A percentile compares a stretch with the other conserved stretches of the same genome.
Conservation (phyloP, 2,113 vertebrate genomes). For the Neotragus pygmaeus region DNA sequence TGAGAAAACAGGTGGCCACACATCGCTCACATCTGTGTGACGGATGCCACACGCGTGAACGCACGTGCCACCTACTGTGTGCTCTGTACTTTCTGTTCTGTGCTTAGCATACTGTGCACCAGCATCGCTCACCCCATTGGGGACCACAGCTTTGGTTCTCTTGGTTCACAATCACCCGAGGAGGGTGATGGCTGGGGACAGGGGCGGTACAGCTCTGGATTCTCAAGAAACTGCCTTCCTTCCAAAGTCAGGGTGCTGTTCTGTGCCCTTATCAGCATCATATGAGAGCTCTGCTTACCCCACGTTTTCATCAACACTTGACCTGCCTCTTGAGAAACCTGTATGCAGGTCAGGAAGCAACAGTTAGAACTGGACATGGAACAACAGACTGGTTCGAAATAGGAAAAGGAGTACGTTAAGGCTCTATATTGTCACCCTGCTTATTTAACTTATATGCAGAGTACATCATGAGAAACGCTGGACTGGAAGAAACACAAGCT, state of each 20-base stretch:
- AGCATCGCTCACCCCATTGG: background rate
- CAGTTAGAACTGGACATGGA: too few relatives aligned
- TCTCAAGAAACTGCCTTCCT: too few relatives aligned
- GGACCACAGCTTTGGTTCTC: too few relatives aligned
- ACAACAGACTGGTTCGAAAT: too few relatives aligned
- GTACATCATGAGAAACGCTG: background rate
- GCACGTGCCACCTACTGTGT: rapidly evolving
- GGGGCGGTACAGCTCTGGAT: rapidly evolving
- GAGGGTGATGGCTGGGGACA: rapidly evolving
- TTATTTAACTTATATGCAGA: too few relatives aligned
- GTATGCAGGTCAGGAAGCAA: too few relatives aligned
- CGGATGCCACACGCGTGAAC: background rate
- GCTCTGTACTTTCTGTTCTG: background rate
- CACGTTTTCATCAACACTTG: rapidly evolving
- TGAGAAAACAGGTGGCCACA: rapidly evolving
- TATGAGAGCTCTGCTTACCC: rapidly evolving
- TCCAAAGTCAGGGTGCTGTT: rapidly evolving
- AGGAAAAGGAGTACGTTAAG: too few relatives aligned
- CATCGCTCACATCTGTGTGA: rapidly evolving
- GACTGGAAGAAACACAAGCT: background rate
- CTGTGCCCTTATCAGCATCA: rapidly evolving
- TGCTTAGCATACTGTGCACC: rapidly evolving
- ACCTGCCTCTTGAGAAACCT: too few relatives aligned
- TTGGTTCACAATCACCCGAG: background rate
- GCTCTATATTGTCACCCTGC: too few relatives aligned